Conservation (phyloP, 2,113 vertebrate species). For the Centropus bengalensis region DNA sequence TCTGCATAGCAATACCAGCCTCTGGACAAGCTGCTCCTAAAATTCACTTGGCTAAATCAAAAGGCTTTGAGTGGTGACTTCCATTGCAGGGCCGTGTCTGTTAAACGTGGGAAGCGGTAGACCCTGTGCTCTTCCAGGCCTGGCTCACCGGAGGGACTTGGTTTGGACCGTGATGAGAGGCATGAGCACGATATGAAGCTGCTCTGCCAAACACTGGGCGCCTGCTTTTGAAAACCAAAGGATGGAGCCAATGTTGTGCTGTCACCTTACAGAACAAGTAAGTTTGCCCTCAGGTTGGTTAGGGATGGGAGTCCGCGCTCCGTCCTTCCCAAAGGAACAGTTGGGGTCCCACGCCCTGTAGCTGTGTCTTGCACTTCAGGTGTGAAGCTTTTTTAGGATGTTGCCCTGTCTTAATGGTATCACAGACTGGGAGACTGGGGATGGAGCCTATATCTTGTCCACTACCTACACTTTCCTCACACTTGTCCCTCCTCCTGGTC, state of each 20-base stretch:
- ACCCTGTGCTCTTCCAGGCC: background rate
- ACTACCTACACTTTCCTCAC: accelerated
- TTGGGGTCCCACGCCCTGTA: accelerated
- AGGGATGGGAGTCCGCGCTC: background rate
- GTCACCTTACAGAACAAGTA: background rate
- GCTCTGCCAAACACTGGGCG: background rate
- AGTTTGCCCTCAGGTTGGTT: background rate
- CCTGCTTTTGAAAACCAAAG: background rate
- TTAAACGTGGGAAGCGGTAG: background rate
- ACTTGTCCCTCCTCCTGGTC: background rate
- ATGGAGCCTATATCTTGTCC: background rate
- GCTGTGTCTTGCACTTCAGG: background rate
- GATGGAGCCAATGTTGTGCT: background rate
- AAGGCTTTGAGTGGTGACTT: background rate
- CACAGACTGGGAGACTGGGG: background rate
- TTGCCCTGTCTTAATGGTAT: background rate
- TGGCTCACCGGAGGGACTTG: background rate
- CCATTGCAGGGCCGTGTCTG: accelerated
- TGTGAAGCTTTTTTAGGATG: background rate
- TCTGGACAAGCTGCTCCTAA: background rate
- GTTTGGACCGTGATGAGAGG: background rate
- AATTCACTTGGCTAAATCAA: background rate
- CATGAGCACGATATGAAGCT: accelerated
- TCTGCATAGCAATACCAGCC: background rate
- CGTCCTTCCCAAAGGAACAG: background rate